Base-by-base conservation (phyloP, 2,113 vertebrate genomes). In the Eleginops maclovinus region DNA sequence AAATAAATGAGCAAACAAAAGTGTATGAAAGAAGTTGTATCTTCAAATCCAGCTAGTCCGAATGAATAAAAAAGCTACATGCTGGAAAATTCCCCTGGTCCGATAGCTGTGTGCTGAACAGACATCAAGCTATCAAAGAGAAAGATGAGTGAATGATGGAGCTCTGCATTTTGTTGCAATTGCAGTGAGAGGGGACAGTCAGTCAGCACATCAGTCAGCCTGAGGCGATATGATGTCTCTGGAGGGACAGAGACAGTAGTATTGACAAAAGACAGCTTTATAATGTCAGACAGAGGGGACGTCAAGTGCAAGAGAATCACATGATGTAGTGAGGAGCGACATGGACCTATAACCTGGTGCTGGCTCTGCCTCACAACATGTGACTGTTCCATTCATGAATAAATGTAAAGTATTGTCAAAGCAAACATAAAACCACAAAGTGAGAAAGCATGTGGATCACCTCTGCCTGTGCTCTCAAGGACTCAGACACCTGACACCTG, bases 401-500 rank as follows among this genome's bases (percentile, higher is more conserved):
- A 64, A 8, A 9, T 71, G 6, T 66, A 40, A 10, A 41, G 46
- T n/a, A 22, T 44, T 8, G 6, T 17, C 16, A 10, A 67, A 41
- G 58, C 3, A 59, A 82, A 72, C 44, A 47, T 28, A 55, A 77
- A 64, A 54, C 50, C 54, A 36, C 7, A 55, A 24, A 26, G 6
- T 36, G 41, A 43, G 28, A 19, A 12, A 41, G 41, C 16, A 24
- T 15, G 72, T 61, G 4, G 31, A 28, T 77, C 22, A 43, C 40
- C 55, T 76, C 60, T 77, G 60, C 28, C 28, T 73, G 68, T 51
- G 62, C 46, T 60, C 73, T 79, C 70, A 83, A 74, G 49, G 47
- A 74, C 50, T 51, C 56, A 49, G 90, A 89, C 43, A 87, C 21
- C 67, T 6, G 68, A 89, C 72, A 79, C 85, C 68, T 47, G 60